phyloP scores from a whole-genome alignment of 2,888 invertebrate genomes.

The Drosophila anomalata region DNA sequence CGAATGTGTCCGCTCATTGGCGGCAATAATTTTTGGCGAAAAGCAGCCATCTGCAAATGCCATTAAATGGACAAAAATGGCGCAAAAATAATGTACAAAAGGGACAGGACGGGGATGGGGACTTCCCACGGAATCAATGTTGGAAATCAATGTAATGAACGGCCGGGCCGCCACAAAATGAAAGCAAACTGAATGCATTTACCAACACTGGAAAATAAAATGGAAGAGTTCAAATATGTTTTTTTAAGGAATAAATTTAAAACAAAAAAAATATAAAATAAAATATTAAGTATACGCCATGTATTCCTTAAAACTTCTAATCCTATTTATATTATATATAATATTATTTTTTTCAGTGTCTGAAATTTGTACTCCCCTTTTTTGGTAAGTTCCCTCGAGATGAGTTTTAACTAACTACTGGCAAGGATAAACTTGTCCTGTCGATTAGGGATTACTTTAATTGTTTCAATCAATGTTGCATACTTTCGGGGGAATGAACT shows the following conservation, averaged over 20 bases:
- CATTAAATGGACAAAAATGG: constrained; percentile 41
- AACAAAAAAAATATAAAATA: background rate
- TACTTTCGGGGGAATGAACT: constrained; percentile 36
- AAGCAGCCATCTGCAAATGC: constrained; percentile 26
- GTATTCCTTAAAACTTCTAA: background rate
- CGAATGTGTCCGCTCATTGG: constrained; percentile 22
- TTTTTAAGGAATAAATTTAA: too few relatives aligned
- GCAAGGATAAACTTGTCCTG: constrained; percentile 32
- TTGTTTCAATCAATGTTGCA: constrained; percentile 44
- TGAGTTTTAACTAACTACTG: constrained; percentile 3
- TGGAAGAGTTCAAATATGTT: too few relatives aligned
- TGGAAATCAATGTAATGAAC: constrained; percentile 42
- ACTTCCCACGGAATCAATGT: constrained; percentile 32
- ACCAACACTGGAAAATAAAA: constrained; percentile 9
- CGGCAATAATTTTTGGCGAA: constrained; percentile 39
- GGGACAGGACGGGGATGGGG: background rate
- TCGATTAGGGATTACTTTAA: constrained; percentile 43
- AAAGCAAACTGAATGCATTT: constrained; percentile 39
- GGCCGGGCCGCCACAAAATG: constrained; percentile 26
- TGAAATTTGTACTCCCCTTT: background rate
- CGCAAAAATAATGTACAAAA: constrained; percentile 13
- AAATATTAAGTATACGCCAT: constrained; percentile 1
- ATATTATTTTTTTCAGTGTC: too few relatives aligned
- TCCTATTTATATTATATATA: too few relatives aligned
- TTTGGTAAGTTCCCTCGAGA: background rate